These are phyloP conservation scores for Pogoniulus pusillus DNA, from an alignment of 2,797 vertebrate species.

Conservation along the genomic window DNA sequence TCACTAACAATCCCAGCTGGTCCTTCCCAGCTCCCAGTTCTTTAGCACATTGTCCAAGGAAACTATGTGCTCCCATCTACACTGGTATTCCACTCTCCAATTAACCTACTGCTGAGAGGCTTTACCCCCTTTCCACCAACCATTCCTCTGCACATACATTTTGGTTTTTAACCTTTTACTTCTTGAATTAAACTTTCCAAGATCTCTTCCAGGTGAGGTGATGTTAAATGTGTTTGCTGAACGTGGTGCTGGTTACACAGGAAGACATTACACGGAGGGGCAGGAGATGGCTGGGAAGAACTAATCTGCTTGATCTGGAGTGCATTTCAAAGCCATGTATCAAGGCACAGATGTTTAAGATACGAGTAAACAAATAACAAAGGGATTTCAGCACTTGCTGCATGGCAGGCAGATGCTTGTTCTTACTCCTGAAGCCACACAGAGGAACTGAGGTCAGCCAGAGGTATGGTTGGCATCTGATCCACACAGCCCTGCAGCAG, in stretches of 20 bases:
- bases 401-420: conserved; percentile 1
- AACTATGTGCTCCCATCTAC: conserved; percentile 60
- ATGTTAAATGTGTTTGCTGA: not conserved
- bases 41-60: conserved; percentile 76
- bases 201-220: conserved; percentile 44
- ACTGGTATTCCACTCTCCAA: conserved; percentile 74
- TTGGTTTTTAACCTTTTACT: conserved; percentile 62
- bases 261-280: not conserved
- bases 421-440: not conserved
- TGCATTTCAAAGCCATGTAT: not conserved
- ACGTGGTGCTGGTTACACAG: not conserved
- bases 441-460: not conserved
- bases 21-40: conserved; percentile 75
- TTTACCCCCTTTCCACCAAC: conserved; percentile 56
- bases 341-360: not conserved
- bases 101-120: conserved; percentile 79
- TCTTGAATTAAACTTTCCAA: conserved; percentile 49
- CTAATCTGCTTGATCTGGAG: not conserved
- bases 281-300: not conserved
- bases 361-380: conserved; percentile 45
- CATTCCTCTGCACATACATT: conserved; percentile 50
- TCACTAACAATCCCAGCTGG: conserved; percentile 84
- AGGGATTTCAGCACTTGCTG: conserved; percentile 9
- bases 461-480: not conserved
- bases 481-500: not conserved